These are phyloP conservation scores for Conus canariensis DNA, from an alignment of 2,888 invertebrate genomes.

Conservation along the genomic window DNA sequence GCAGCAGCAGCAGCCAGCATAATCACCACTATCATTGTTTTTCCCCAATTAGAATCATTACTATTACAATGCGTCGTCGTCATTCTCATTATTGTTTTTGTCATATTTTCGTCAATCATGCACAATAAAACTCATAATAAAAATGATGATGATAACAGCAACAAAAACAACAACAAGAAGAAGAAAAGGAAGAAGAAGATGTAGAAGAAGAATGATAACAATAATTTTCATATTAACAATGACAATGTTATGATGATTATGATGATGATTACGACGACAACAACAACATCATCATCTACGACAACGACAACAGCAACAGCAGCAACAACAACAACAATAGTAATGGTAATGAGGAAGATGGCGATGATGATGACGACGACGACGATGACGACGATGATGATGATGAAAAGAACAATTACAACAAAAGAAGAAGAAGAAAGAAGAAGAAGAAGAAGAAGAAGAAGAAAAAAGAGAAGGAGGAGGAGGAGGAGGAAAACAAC, in stretches of 20 bases:
- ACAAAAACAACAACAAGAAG: no score
- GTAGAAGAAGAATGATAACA: no score
- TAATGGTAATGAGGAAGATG: background rate
- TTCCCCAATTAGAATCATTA: background rate
- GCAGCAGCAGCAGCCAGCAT: background rate
- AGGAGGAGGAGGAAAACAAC: no score
- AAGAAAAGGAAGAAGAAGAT: no score
- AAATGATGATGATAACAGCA: no score
- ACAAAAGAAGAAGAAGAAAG: no score
- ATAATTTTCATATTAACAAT: background rate
- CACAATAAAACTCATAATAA: no score
- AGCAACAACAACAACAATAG: background rate
- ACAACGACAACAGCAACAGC: background rate
- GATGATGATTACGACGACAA: no score
- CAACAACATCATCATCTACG: background rate
- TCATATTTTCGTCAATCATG: no score
- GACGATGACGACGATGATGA: background rate
- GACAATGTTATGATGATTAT: background rate
- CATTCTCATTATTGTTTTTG: no score
- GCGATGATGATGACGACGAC: conserved; percentile 2
- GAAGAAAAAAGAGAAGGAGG: no score
- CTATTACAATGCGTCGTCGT: background rate
- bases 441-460: background rate
- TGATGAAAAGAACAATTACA: background rate
- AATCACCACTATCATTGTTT: background rate